Conservation (phyloP, 2,888 invertebrate species). For the Dynastes maya region DNA sequence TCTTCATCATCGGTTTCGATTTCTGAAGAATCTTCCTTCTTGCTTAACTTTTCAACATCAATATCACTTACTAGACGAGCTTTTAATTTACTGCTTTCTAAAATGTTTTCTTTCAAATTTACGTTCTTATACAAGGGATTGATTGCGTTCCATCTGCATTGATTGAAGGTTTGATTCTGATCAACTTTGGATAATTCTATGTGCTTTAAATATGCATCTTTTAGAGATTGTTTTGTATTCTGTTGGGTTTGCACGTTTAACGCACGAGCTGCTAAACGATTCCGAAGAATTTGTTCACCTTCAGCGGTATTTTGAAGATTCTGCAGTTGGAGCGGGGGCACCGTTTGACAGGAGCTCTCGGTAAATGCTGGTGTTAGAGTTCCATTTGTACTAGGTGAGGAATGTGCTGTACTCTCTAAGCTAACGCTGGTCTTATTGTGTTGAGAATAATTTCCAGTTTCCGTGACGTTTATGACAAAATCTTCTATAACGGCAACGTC, state of each 20-base stretch:
- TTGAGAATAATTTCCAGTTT: not conserved
- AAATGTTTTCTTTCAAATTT: not conserved
- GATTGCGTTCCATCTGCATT: conserved; percentile 28
- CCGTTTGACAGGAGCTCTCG: conserved; percentile 1
- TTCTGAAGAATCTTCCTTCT: conserved; percentile 27
- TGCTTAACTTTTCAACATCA: conserved; percentile 1
- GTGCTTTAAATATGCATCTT: conserved; percentile 25
- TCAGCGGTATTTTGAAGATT: not conserved
- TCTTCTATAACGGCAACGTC: not conserved
- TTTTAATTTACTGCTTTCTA: not conserved
- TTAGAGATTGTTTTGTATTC: conserved; percentile 3
- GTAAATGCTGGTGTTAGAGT: not conserved
- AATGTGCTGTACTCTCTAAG: not conserved
- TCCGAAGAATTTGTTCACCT: not conserved
- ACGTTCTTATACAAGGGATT: conserved; percentile 37
- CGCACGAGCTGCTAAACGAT: not conserved
- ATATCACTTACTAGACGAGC: conserved; percentile 12
- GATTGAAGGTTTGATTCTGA: not conserved
- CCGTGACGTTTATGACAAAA: not conserved
- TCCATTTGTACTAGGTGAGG: not conserved
- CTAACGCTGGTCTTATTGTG: conserved; percentile 5
- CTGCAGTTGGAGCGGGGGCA: not conserved
- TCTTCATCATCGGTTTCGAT: conserved; percentile 29
- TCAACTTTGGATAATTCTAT: not conserved
- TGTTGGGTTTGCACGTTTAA: not conserved